Evolutionary conservation across 2,888 invertebrate species (phyloP).

Genomic region (Stegophylla sp.): DNA sequence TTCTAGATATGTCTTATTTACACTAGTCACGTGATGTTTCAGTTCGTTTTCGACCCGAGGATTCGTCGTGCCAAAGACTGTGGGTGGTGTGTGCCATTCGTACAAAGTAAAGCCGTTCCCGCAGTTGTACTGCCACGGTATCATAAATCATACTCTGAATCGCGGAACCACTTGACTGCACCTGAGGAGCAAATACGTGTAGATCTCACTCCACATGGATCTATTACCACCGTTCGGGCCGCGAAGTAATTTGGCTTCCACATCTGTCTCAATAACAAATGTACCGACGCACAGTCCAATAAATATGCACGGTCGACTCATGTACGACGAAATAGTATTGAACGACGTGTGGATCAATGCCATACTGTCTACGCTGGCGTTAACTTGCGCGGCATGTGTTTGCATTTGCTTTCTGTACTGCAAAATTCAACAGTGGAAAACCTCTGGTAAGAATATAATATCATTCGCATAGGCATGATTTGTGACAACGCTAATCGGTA

Average conservation of each 20-base stretch:
- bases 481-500: no score
- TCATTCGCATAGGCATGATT: no score
- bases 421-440: slow-evolving; percentile 73
- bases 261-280: neutral
- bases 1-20: no score
- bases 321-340: slow-evolving; percentile 61
- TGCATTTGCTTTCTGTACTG: slow-evolving; percentile 72
- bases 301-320: slow-evolving; percentile 47
- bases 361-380: slow-evolving; percentile 70
- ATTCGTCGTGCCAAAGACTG: no score
- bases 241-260: neutral
- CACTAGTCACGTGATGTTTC: no score
- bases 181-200: no score
- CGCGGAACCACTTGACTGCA: no score
- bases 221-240: neutral
- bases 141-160: no score
- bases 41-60: no score
- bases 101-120: no score
- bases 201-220: neutral
- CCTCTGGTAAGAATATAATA: slow-evolving; percentile 67
- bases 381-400: slow-evolving; percentile 72
- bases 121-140: no score
- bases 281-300: slow-evolving; percentile 18
- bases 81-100: no score
- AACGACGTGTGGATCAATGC: slow-evolving; percentile 72